A percentile compares a stretch with the other conserved stretches of the same genome.
phyloP scores from a whole-genome alignment of 2,888 invertebrate species.

The Ariolimax columbianus region DNA sequence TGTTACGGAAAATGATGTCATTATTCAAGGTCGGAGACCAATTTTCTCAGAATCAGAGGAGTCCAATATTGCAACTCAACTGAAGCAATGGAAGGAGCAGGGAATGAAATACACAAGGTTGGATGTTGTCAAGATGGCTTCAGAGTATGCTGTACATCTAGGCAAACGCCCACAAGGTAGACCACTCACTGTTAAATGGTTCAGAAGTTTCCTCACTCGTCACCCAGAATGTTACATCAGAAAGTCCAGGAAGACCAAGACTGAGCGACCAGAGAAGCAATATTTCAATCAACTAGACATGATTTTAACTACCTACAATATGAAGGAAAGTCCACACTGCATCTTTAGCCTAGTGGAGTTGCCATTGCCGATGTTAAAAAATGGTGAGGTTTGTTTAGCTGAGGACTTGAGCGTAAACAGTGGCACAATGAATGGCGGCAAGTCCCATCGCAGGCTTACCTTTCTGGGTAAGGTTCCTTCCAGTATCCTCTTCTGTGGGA shows the following conservation, averaged over 20 bases:
- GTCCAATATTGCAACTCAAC: slow-evolving; percentile 34
- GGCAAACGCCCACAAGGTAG: slow-evolving; percentile 48
- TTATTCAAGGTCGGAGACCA: slow-evolving; percentile 49
- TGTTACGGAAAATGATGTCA: slow-evolving; percentile 48
- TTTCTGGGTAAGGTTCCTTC: slow-evolving; percentile 43
- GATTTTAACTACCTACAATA: slow-evolving; percentile 38
- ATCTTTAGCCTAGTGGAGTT: slow-evolving; percentile 49
- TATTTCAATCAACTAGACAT: slow-evolving; percentile 49
- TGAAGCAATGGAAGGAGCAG: slow-evolving; percentile 48
- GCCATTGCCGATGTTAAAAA: slow-evolving; percentile 44
- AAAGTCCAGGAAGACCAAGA: slow-evolving; percentile 45
- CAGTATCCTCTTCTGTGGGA: slow-evolving; percentile 51
- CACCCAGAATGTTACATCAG: slow-evolving; percentile 53
- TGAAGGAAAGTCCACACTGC: slow-evolving; percentile 52
- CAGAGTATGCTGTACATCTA: slow-evolving; percentile 51
- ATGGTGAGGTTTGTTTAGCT: slow-evolving; percentile 35
- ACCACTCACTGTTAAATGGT: slow-evolving; percentile 50
- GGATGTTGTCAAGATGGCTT: slow-evolving; percentile 52
- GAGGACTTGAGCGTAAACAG: slow-evolving; percentile 42
- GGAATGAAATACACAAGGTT: slow-evolving; percentile 50
- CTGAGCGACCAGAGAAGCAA: slow-evolving; percentile 48
- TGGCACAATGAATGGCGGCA: slow-evolving; percentile 36
- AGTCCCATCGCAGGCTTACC: slow-evolving; percentile 27
- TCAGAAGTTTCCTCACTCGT: slow-evolving; percentile 48
- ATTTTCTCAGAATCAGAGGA: slow-evolving; percentile 50